Conservation (phyloP, 2,797 vertebrate species). For the Smutsia gigantea region DNA sequence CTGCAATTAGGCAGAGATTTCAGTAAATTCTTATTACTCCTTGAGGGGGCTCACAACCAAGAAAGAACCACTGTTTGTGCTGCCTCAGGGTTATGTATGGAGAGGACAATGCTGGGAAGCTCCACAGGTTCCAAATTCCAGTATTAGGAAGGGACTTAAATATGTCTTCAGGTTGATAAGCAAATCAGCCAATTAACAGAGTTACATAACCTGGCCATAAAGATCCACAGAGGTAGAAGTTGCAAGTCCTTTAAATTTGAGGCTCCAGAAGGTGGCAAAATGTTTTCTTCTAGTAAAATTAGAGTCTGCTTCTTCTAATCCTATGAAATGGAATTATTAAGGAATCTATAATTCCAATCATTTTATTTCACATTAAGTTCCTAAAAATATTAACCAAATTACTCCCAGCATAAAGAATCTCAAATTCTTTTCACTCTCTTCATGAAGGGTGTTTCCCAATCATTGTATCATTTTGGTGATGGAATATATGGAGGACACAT, state of each 20-base stretch:
- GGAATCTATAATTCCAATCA: not conserved
- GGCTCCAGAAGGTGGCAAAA: not conserved
- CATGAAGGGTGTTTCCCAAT: not conserved
- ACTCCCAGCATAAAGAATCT: not conserved
- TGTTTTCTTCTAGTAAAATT: not conserved
- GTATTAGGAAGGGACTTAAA: not conserved
- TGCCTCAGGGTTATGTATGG: not conserved
- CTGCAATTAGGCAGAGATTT: slow-evolving; percentile 60
- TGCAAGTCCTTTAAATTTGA: not conserved
- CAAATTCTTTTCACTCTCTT: not conserved
- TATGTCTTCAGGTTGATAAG: not conserved
- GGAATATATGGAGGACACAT: not conserved
- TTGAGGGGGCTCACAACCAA: not conserved
- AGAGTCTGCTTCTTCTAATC: not conserved
- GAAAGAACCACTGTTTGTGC: not conserved
- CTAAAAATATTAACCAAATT: not conserved
- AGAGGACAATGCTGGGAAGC: not conserved
- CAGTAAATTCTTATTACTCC: slow-evolving; percentile 69
- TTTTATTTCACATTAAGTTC: not conserved
- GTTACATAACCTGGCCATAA: not conserved
- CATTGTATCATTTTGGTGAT: not conserved
- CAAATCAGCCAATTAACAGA: not conserved
- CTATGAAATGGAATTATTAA: not conserved
- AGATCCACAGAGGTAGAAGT: not conserved
- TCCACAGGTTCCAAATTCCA: not conserved